phyloP scores from a whole-genome alignment of 2,113 vertebrate genomes.

The Apus apus region DNA sequence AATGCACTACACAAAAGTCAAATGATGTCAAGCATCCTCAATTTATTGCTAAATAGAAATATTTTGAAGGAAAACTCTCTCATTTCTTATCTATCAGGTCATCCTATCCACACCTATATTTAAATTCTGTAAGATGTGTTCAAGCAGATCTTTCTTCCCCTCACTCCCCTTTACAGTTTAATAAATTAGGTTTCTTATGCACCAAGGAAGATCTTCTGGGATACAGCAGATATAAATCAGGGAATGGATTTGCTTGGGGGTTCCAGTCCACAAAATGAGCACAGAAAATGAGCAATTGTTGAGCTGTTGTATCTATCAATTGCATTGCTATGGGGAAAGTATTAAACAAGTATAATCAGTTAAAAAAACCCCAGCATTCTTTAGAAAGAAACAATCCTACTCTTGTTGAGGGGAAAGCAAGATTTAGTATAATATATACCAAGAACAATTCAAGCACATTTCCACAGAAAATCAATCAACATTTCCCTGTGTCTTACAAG shows the following conservation, averaged over 20 bases:
- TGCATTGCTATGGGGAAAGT: background rate
- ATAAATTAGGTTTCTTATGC: constrained; percentile 26
- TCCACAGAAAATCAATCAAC: background rate
- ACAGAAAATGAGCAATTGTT: constrained; percentile 23
- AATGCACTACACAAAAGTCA: background rate
- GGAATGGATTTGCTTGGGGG: background rate
- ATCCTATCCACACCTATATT: background rate
- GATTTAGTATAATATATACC: background rate
- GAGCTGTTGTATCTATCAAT: background rate
- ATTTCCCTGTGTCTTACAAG: background rate
- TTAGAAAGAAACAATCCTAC: background rate
- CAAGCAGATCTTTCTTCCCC: background rate
- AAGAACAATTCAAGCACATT: background rate
- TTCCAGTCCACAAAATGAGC: background rate
- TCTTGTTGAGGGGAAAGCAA: background rate
- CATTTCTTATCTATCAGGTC: background rate
- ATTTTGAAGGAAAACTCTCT: background rate
- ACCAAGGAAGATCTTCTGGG: background rate
- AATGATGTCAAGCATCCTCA: background rate
- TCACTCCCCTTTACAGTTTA: background rate
- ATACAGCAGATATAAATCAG: constrained; percentile 36
- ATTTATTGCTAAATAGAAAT: background rate
- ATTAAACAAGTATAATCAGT: background rate
- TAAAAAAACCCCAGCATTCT: background rate
- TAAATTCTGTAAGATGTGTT: background rate